Conservation (phyloP, 2,888 invertebrate genomes). For the Eumacrocentrus americanus region DNA sequence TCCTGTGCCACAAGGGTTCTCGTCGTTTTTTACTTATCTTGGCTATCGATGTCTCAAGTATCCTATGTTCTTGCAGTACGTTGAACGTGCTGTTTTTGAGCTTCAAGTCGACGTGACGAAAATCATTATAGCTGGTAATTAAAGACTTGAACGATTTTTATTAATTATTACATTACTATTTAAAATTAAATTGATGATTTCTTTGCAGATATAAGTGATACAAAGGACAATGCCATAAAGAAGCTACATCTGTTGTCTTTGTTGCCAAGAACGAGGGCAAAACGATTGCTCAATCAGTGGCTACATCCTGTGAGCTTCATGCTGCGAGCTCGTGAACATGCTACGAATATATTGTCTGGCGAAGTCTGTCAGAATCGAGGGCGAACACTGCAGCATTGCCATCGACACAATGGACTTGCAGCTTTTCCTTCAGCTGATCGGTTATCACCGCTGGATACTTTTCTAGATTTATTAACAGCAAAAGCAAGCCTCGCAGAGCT, state of each 20-base stretch:
- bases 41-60: constrained; percentile 80
- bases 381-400: constrained; percentile 53
- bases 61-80: constrained; percentile 82
- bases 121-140: constrained; percentile 77
- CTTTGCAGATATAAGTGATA: constrained; percentile 60
- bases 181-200: no score
- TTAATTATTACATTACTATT: no score
- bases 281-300: constrained; percentile 80
- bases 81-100: constrained; percentile 82
- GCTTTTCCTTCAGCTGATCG: constrained; percentile 76
- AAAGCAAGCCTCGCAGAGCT: constrained; percentile 85
- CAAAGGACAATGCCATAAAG: constrained; percentile 68
- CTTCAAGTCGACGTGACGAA: constrained; percentile 88
- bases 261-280: constrained; percentile 78
- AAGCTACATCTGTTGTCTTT: constrained; percentile 77
- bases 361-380: constrained; percentile 60
- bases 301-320: constrained; percentile 76
- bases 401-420: constrained; percentile 64
- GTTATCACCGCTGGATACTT: constrained; percentile 81
- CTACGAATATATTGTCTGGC: constrained; percentile 79
- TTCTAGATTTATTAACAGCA: constrained; percentile 82
- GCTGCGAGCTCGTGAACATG: constrained; percentile 82
- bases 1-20: constrained; percentile 84
- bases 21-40: constrained; percentile 86
- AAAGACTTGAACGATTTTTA: constrained; percentile 3